These are phyloP conservation scores for Anthoptus insignis DNA, from an alignment of 2,888 invertebrate genomes.

Conservation along the genomic window DNA sequence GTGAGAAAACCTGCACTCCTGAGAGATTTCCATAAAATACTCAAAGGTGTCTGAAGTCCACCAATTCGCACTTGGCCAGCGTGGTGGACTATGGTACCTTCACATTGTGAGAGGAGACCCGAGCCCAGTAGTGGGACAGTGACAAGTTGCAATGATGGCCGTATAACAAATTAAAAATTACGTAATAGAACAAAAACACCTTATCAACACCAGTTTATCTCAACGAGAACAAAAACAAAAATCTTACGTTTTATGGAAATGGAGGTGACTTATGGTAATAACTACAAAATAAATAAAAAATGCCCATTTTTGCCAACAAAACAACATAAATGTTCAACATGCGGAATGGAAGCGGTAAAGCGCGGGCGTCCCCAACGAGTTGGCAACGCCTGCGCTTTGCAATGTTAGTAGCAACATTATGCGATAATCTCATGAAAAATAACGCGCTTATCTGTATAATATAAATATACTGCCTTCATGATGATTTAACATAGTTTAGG, in stretches of 20 bases:
- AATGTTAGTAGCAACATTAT: constrained; percentile 50
- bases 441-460: constrained; percentile 21
- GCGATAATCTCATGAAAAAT: constrained; percentile 49
- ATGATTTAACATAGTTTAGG: too few relatives aligned
- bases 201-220: neutral
- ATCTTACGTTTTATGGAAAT: constrained; percentile 71
- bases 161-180: too few relatives aligned
- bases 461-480: neutral
- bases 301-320: constrained; percentile 79
- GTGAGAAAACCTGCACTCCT: too few relatives aligned
- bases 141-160: too few relatives aligned
- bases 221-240: constrained; percentile 16
- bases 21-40: too few relatives aligned
- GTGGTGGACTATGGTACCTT: too few relatives aligned
- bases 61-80: too few relatives aligned
- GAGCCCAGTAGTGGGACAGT: too few relatives aligned
- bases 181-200: too few relatives aligned
- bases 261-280: constrained; percentile 69
- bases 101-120: too few relatives aligned
- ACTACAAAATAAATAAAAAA: constrained; percentile 64
- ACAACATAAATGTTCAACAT: constrained; percentile 38
- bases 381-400: constrained; percentile 62
- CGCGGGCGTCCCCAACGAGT: constrained; percentile 65
- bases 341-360: constrained; percentile 59
- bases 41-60: too few relatives aligned